Evolutionary conservation across 2,797 vertebrate genomes (phyloP), one percentile per base, ranked within the genome.

Genomic region (Epinephelus awoara): DNA sequence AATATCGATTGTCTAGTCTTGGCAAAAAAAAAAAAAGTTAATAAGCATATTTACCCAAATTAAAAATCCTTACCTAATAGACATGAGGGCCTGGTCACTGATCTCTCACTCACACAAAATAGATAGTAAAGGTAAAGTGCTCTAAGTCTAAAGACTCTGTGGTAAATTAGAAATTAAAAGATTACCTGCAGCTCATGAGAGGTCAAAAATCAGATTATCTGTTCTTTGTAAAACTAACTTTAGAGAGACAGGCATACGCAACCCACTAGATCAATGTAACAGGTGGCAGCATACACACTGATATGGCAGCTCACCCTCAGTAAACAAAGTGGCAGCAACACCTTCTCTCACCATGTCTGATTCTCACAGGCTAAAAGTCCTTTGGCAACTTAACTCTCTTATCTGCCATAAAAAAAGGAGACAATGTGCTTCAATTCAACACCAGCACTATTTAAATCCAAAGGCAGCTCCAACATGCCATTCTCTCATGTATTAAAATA

Each of bases 231-330:
- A 71, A 72, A 62, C 42, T 40, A 15, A 62, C 51, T 81, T 72
- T 27, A 27, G 27, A 70, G 81, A 80, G 66, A 83, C 18, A 34
- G 55, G 52, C 63, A 59, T 72, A 85, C 77, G 42, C 67, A 62
- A 10, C 14, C 72, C 55, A 88, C 88, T 84, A 82, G 51, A 82
- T 82, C 75, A 82, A 91, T 90, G 94, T 94, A 95, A 95, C 95
- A 92, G 91, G 90, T 90, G 93, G 86, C 89, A 91, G 94, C 94
- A 95, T 93, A 95, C 80, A 46, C 93, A 95, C 93, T 93, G 94
- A 94, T 94, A 94, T 92, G 93, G 93, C 94, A 92, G 82, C 85
- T 90, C 88, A 94, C 92, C 93, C 61, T 85, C 68, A 85, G 82
- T 89, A 91, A 93, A 90, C 85, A 85, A 57, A 79, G 57, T 69